A percentile compares a stretch with the other conserved stretches of the same genome.
phyloP scores from a whole-genome alignment of 2,797 vertebrate genomes.

The Poeciliopsis gracilis region DNA sequence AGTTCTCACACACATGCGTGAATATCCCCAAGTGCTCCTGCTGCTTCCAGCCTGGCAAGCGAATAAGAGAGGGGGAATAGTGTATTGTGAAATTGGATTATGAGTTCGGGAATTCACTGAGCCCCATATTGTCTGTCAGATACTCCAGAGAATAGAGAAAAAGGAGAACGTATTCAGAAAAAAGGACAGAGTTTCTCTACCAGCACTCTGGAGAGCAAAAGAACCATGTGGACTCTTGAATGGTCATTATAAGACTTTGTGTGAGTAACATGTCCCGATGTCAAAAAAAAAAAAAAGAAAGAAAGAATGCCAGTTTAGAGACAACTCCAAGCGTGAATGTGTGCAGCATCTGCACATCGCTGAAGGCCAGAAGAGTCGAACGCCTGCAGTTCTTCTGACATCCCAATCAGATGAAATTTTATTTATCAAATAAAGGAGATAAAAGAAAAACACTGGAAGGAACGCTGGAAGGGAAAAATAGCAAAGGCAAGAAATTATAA shows the following conservation, averaged over 20 bases:
- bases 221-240: slow-evolving; percentile 18
- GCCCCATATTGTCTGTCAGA: slow-evolving; percentile 63
- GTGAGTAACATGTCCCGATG: slow-evolving; percentile 36
- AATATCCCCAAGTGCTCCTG: slow-evolving; percentile 52
- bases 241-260: slow-evolving; percentile 48
- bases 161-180: slow-evolving; percentile 36
- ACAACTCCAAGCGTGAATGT: slow-evolving; percentile 11
- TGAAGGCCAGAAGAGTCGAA: slow-evolving; percentile 13
- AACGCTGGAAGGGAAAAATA: slow-evolving; percentile 26
- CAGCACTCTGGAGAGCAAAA: slow-evolving; percentile 31
- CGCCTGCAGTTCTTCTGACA: slow-evolving; percentile 39
- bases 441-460: slow-evolving; percentile 39
- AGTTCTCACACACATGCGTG: slow-evolving; percentile 57
- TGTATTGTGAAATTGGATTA: slow-evolving; percentile 75
- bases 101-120: slow-evolving; percentile 68
- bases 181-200: slow-evolving; percentile 34
- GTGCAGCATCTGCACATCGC: slow-evolving; percentile 17
- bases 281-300: slow-evolving; percentile 16
- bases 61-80: slow-evolving; percentile 51
- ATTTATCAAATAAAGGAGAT: slow-evolving; percentile 47
- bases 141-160: slow-evolving; percentile 48
- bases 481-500: slow-evolving; percentile 10
- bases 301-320: background rate
- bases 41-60: slow-evolving; percentile 58
- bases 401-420: slow-evolving; percentile 28